Conservation (phyloP, 2,888 invertebrate genomes). For the Pantelozetes paolii region DNA sequence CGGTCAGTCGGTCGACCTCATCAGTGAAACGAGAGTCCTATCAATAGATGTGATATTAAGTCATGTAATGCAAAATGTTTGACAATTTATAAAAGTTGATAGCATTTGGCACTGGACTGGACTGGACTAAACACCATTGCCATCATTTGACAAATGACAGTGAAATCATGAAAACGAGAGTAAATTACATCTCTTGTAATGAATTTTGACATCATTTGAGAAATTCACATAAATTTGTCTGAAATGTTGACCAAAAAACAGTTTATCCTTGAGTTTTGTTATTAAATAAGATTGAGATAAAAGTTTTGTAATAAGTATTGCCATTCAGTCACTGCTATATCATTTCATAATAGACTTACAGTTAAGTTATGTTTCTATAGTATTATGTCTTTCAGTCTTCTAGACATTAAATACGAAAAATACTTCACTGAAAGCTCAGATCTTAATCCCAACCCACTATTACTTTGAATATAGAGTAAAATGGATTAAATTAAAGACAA, state of each 20-base stretch:
- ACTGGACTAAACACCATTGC: neutral
- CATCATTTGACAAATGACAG: slow-evolving; percentile 7
- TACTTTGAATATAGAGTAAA: too few relatives aligned
- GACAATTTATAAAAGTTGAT: slow-evolving; percentile 16
- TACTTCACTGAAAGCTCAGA: too few relatives aligned
- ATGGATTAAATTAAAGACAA: too few relatives aligned
- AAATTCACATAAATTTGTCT: slow-evolving; percentile 1
- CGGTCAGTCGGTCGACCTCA: slow-evolving; percentile 86
- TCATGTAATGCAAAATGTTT: neutral
- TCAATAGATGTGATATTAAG: slow-evolving; percentile 53
- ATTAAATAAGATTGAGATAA: slow-evolving; percentile 11
- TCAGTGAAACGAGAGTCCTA: slow-evolving; percentile 82
- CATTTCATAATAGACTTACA: slow-evolving; percentile 16
- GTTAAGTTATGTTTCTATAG: neutral
- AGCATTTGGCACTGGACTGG: neutral
- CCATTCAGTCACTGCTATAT: slow-evolving; percentile 12
- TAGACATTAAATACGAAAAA: too few relatives aligned
- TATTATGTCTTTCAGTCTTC: too few relatives aligned
- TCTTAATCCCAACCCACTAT: too few relatives aligned
- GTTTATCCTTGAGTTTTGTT: too few relatives aligned
- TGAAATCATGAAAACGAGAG: neutral
- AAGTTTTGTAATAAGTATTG: neutral
- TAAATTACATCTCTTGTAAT: slow-evolving; percentile 22
- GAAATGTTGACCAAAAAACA: neutral
- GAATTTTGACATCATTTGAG: neutral